Evolutionary conservation across 2,888 invertebrate genomes (phyloP), one percentile per base, ranked within the genome.

Genomic region (Punctoribates punctum): DNA sequence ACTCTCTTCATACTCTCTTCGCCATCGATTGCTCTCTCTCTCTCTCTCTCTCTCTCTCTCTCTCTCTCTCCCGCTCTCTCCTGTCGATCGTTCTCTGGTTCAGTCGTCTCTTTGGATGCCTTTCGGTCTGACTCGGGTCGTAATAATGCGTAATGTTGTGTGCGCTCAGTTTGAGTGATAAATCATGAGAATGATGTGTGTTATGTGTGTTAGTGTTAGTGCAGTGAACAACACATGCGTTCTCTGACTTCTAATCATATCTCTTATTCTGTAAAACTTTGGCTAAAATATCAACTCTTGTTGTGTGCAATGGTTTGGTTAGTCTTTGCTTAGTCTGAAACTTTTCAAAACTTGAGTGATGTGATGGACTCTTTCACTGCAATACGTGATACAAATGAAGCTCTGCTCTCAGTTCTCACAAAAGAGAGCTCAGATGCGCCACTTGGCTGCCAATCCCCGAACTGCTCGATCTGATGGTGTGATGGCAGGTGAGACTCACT

Each of bases 111-210:
- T 62, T 29, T 27, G 29, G 23, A n/a, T 20, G 15, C 27, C 34
- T 67, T 15, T 29, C 65, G 15, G 60, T 60, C 60, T 27, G 27
- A 60, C 60, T 60, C 27, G 17, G 27, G 38, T 27, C 29, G 34
- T 34, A 67, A 42, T 42, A 42, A 67, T 67, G 65, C 65, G 65
- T 67, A 67, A 67, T 67, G 65, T 67, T 67, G 29, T 34, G n/a
- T 67, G 65, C 65, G 65, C 65, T 34, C 65, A 34, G 27, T 17
- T 34, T 67, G 65, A 67, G 65, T 67, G 65, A 67, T 67, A 67
- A 67, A 67, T 67, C 65, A 67, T 20, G 34, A 62, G 65, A 67
- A 67, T 67, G 65, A 67, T 67, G 65, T 67, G 65, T 42, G 42
- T 42, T 42, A 38, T 67, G 38, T 67, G 65, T 67, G 29, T 29